Evolutionary conservation across 1,140 invertebrate species (phyloP).

Genomic region (Bombyx mori): DNA sequence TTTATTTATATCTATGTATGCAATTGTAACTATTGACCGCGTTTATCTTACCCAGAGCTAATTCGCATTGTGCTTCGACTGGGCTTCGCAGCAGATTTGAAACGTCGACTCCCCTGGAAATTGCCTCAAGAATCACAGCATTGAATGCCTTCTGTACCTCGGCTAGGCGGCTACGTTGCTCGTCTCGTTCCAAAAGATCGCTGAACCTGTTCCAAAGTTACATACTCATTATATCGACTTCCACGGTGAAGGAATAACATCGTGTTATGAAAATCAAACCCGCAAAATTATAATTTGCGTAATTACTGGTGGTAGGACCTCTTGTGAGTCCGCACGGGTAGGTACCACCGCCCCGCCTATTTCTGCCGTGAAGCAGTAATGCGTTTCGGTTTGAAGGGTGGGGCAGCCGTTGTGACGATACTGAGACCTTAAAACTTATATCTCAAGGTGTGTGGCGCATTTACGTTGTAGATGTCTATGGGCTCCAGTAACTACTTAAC

Average conservation of each 20-base stretch:
- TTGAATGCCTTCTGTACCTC: slow-evolving; percentile 57
- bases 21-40: background rate
- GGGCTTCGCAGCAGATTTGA: slow-evolving; percentile 41
- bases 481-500: no score
- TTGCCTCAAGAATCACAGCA: slow-evolving; percentile 39
- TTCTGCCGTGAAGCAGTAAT: no score
- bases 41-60: slow-evolving; percentile 43
- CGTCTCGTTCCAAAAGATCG: slow-evolving; percentile 47
- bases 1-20: background rate
- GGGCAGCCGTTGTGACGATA: no score
- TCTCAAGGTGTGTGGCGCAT: no score
- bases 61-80: slow-evolving; percentile 53
- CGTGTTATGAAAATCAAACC: no score
- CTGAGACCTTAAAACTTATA: no score
- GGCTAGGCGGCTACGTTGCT: slow-evolving; percentile 38
- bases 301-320: no score
- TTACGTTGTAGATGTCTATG: no score
- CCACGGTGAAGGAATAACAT: background rate
- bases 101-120: slow-evolving; percentile 31
- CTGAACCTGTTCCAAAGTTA: slow-evolving; percentile 34
- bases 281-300: no score
- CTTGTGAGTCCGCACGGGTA: no score
- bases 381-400: no score
- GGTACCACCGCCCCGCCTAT: no score
- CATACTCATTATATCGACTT: background rate